A percentile compares a stretch with the other conserved stretches of the same genome.
These are phyloP conservation scores for Caerostris darwini DNA, from an alignment of 1,140 invertebrate genomes.

Conservation along the genomic window DNA sequence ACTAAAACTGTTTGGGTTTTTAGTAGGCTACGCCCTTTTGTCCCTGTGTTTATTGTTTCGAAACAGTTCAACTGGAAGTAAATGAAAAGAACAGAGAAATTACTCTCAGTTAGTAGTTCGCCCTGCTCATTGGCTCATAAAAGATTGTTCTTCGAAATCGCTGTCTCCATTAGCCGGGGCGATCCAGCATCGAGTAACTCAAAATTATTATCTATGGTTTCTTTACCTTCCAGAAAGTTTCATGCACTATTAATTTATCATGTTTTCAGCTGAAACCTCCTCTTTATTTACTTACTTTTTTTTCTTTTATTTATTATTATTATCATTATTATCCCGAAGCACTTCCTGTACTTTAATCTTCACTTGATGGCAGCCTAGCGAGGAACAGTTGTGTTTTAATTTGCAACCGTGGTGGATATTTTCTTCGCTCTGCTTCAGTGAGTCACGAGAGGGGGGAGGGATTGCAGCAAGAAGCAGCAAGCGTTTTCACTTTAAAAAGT, in stretches of 20 bases:
- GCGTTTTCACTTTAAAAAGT: not conserved
- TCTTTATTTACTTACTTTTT: slow-evolving; percentile 60
- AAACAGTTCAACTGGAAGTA: not conserved
- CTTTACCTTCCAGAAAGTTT: slow-evolving; percentile 74
- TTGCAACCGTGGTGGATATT: slow-evolving; percentile 25
- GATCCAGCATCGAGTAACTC: slow-evolving; percentile 45
- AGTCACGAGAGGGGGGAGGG: not conserved
- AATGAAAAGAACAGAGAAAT: slow-evolving; percentile 72
- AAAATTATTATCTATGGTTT: slow-evolving; percentile 73
- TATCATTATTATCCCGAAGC: not conserved
- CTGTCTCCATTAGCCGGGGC: slow-evolving; percentile 56
- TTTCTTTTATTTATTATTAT: not conserved
- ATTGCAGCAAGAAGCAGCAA: not conserved
- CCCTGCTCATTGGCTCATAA: slow-evolving; percentile 62
- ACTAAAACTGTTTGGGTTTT: no score
- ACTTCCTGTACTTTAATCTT: slow-evolving; percentile 51
- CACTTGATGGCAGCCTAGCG: slow-evolving; percentile 5
- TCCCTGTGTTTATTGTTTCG: no score
- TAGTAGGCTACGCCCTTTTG: no score
- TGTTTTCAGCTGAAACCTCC: slow-evolving; percentile 34
- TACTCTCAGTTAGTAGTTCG: slow-evolving; percentile 58
- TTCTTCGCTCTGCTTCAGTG: slow-evolving; percentile 10
- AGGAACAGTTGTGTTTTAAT: slow-evolving; percentile 64
- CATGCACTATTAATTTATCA: slow-evolving; percentile 75
- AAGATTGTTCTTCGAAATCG: slow-evolving; percentile 63